phyloP scores from a whole-genome alignment of 2,797 vertebrate genomes.

The Rhinophrynus dorsalis region DNA sequence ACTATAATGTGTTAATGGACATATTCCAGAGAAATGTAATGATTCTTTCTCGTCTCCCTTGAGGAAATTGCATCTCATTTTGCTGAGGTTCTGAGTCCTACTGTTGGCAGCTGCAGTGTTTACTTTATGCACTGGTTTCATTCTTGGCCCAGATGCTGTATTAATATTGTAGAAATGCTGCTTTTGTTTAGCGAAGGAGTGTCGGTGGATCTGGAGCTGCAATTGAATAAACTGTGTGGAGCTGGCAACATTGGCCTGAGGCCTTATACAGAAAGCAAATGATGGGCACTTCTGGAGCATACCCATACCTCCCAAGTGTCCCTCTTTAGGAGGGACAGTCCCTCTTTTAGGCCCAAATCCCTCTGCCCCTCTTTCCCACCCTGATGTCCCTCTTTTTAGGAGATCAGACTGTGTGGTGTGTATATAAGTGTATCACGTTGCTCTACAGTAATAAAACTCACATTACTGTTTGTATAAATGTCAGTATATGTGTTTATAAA shows the following conservation, averaged over 20 bases:
- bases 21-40: not conserved
- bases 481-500: no score
- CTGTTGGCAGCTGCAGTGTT: constrained; percentile 14
- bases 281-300: no score
- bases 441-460: no score
- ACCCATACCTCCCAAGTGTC: no score
- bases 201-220: not conserved
- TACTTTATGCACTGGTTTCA: constrained; percentile 19
- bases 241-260: not conserved
- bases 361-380: no score
- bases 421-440: no score
- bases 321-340: no score
- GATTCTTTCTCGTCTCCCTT: not conserved
- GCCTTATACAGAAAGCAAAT: no score
- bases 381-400: no score
- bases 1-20: not conserved
- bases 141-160: constrained; percentile 28
- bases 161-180: constrained; percentile 22
- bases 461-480: no score
- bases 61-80: constrained; percentile 14
- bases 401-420: no score
- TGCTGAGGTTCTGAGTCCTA: constrained; percentile 2
- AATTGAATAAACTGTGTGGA: not conserved
- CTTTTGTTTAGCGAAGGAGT: constrained; percentile 35
- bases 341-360: no score